Evolutionary conservation across 2,113 vertebrate genomes (phyloP), one percentile per base, ranked within the genome.

Genomic region (Etia nguti): DNA sequence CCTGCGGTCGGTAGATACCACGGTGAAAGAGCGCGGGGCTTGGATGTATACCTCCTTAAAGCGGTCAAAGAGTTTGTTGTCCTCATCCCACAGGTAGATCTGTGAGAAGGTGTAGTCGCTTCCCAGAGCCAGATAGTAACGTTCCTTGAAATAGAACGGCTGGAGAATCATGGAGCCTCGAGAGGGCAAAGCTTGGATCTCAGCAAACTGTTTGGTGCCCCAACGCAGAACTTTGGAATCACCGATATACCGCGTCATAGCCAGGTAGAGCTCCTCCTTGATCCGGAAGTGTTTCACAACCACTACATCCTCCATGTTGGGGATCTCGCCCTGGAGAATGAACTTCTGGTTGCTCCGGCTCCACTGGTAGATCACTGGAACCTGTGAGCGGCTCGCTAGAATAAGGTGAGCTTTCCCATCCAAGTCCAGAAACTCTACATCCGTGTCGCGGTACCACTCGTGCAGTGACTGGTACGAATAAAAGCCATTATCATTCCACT

Each of bases 21-120:
- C 97, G 1, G 98, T 99, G 95, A 99, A 99, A 31, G 98, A 99
- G 2, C 98, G 97, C 1, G 99, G 99, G 0, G 98, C 98, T 87
- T 99, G 98, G 90, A 99, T 98, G 0, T 99, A 99, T 38, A 98
- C 97, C 93, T 99, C 98, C 93, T 99, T 99, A 87, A 99, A 99
- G 90, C 98, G 97, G 20, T 97, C 96, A 79, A 99, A 99, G 18
- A 95, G 79, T 92, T 97, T 97, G 81, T 96, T 96, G 62, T 99
- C 97, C 7, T 92, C 94, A 56, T 99, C 97, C 99, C 98, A 99
- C 91, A 97, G 96, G 93, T 98, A 99, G 79, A 99, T 97, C 95
- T 99, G 98, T 8, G 99, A 99, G 95, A 99, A 99, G 0, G 98
- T 99, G 83, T 99, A 99, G 95, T 99, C 99, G 36, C 99, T 99